Conservation (phyloP, 1,140 invertebrate genomes). For the Metopolophium dirhodum region DNA sequence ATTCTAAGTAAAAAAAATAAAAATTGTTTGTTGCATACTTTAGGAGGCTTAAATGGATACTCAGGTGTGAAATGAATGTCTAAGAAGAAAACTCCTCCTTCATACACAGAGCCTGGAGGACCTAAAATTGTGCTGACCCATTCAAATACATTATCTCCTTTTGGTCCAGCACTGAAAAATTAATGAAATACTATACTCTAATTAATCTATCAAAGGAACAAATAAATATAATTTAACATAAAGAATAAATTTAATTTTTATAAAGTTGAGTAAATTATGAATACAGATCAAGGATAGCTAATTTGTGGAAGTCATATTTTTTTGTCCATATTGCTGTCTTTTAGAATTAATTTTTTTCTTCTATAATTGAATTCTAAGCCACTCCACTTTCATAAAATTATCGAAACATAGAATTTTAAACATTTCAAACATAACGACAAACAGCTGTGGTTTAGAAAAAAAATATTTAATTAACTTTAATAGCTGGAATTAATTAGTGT, state of each 20-base stretch:
- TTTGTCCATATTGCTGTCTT: too few species aligned
- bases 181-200: neutral
- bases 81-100: slow-evolving; percentile 93
- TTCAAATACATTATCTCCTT: slow-evolving; percentile 96
- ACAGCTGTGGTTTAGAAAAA: too few species aligned
- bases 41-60: slow-evolving; percentile 97
- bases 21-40: slow-evolving; percentile 68
- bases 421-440: too few species aligned
- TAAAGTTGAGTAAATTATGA: neutral
- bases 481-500: too few species aligned
- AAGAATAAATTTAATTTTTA: neutral
- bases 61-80: slow-evolving; percentile 95
- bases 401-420: too few species aligned
- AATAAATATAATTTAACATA: neutral
- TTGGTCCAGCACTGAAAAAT: slow-evolving; percentile 84
- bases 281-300: neutral
- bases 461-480: too few species aligned
- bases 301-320: too few species aligned
- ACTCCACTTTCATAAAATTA: too few species aligned
- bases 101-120: slow-evolving; percentile 91
- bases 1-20: neutral
- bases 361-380: too few species aligned
- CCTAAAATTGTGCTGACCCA: slow-evolving; percentile 98
- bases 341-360: too few species aligned
- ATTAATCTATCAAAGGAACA: neutral